Percentiles rank a stretch among this genome's conserved stretches.
Evolutionary conservation across 1,140 invertebrate genomes (phyloP).

Genomic region (Nylanderia fulva): DNA sequence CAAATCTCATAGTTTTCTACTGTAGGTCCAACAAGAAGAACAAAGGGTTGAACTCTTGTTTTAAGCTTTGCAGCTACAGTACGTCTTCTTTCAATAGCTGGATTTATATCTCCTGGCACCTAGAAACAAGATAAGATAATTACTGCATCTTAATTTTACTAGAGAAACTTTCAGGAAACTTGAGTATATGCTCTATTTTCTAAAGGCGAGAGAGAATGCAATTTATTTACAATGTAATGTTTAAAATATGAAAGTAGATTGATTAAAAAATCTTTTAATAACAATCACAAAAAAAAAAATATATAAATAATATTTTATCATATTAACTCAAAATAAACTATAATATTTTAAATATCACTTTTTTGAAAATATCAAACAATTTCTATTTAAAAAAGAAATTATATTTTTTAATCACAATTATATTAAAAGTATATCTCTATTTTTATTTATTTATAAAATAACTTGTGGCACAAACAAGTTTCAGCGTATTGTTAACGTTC

Average conservation of each 20-base stretch:
- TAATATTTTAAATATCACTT: too few species aligned
- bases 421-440: too few species aligned
- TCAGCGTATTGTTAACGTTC: not conserved
- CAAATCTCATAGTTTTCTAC: not conserved
- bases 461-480: not conserved
- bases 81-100: not conserved
- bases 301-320: not conserved
- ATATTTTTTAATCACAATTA: too few species aligned
- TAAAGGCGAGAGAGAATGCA: not conserved
- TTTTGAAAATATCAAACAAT: too few species aligned
- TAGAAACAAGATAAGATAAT: slow-evolving; percentile 3
- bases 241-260: not conserved
- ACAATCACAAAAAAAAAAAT: not conserved
- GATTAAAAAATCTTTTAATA: not conserved
- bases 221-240: not conserved
- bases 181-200: not conserved
- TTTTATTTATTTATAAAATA: not conserved
- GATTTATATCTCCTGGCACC: slow-evolving; percentile 4
- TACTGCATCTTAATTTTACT: not conserved
- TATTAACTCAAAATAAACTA: not conserved
- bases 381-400: too few species aligned
- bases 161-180: not conserved
- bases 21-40: slow-evolving; percentile 7
- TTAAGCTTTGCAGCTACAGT: slow-evolving; percentile 8
- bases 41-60: slow-evolving; percentile 4